A percentile compares a stretch with the other conserved stretches of the same genome.
Conservation (phyloP, 30 jellyfish, hydroid and myxozoan species). For the Aurelia sp. region DNA sequence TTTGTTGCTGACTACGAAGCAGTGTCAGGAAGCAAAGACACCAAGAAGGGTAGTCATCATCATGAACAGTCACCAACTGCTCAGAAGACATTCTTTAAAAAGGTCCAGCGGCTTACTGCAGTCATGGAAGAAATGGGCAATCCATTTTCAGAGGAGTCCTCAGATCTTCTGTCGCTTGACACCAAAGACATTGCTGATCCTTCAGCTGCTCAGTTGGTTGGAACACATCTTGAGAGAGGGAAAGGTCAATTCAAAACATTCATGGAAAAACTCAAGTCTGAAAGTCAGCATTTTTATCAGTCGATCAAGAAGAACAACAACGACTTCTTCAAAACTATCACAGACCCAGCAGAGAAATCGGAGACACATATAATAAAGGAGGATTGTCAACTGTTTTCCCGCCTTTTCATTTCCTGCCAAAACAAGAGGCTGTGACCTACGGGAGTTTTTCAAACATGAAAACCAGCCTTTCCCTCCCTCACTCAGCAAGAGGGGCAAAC, state of each 20-base stretch:
- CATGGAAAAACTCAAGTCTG: slow-evolving; percentile 6
- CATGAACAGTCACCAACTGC: slow-evolving; percentile 25
- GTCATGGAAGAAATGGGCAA: slow-evolving; percentile 34
- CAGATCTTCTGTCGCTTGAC: slow-evolving; percentile 16
- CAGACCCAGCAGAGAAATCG: too few species aligned
- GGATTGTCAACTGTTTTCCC: too few species aligned
- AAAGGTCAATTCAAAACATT: slow-evolving; percentile 20
- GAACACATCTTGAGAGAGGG: neutral
- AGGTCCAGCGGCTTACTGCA: slow-evolving; percentile 9
- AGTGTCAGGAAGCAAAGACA: neutral
- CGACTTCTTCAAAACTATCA: too few species aligned
- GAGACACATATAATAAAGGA: too few species aligned
- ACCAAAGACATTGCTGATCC: slow-evolving; percentile 5
- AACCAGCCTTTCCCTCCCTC: too few species aligned
- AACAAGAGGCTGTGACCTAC: too few species aligned
- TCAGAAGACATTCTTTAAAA: slow-evolving; percentile 10
- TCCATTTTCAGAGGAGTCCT: slow-evolving; percentile 46
- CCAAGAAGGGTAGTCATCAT: neutral
- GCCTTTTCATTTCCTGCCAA: too few species aligned
- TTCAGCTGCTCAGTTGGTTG: neutral
- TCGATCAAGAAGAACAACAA: neutral
- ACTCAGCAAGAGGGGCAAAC: too few species aligned
- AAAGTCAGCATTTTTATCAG: neutral
- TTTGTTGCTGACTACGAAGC: slow-evolving; percentile 39
- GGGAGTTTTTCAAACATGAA: too few species aligned